Base-by-base conservation (phyloP, 2,888 invertebrate genomes). In the Catocala sponsa region DNA sequence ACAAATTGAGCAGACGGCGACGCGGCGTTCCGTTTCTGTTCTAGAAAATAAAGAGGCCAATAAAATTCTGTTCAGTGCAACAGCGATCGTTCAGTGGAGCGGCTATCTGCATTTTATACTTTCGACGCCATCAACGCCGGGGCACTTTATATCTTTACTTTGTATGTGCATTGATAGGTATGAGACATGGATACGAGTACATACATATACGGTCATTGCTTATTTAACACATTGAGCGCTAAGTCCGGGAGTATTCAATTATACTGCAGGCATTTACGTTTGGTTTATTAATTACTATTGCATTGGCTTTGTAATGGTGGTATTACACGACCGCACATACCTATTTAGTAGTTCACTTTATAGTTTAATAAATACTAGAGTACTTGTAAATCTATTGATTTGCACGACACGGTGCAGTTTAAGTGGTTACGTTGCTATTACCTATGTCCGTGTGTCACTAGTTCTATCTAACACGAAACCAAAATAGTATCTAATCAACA, bases 101-200 rank as follows among this genome's bases (percentile, higher is more conserved):
- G 82, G 83, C 83, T 83, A 90, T 91, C 88, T 91, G 86, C 89
- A 91, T 91, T 91, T 91, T 91, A 91, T 90, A 88, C 87, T 86
- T 83, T 86, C 83, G 79, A 77, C 79, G 82, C 84, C 77, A 84
- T 87, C 84, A 86, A 49, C 44, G 56, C 74, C 65, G 70, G 63
- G 74, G 76, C 79, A 81, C 81, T 87, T 86, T 87, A 82, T 87
- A 85, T 84, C 83, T 85, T 88, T 87, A 88, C 88, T 85, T 88
- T 90, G 87, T 87, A 81, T 78, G 71, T 69, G 80, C 79, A 79
- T 76, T 78, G 75, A 78, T 67, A 70, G 66, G 65, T 69, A 71
- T 64, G 63, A 61, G 62, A 35, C 35, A 42, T 52, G 59, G 66
- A 76, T 78, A 78, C 68, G 68, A 73, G 73, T 76, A 38, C 9